phyloP scores from a whole-genome alignment of 2,888 invertebrate genomes.

The Spialia ferax region DNA sequence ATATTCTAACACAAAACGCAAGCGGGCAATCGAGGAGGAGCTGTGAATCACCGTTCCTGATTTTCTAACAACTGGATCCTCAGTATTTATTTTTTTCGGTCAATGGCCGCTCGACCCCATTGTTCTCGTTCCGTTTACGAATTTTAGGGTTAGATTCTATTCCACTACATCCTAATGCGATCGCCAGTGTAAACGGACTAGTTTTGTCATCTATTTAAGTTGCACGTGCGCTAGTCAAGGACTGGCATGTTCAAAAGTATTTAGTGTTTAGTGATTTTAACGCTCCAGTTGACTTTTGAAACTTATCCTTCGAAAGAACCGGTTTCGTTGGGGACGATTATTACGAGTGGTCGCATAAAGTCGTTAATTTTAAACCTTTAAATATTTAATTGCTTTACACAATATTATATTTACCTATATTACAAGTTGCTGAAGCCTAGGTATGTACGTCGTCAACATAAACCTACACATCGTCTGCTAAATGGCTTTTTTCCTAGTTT shows the following conservation, averaged over 20 bases:
- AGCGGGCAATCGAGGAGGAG: conserved; percentile 30
- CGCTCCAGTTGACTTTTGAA: conserved; percentile 38
- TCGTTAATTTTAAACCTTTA: neutral
- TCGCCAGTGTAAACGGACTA: conserved; percentile 9
- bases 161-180: conserved; percentile 25
- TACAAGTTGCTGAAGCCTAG: neutral
- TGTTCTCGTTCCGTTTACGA: conserved; percentile 75
- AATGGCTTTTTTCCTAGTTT: conserved; percentile 51
- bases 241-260: conserved; percentile 24
- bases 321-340: conserved; percentile 36
- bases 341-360: neutral
- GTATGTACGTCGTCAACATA: neutral
- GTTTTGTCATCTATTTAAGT: conserved; percentile 38
- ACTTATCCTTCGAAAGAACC: conserved; percentile 46
- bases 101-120: conserved; percentile 76
- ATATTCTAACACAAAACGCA: conserved; percentile 39
- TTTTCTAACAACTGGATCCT: conserved; percentile 63
- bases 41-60: conserved; percentile 68
- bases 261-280: conserved; percentile 31
- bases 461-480: conserved; percentile 44
- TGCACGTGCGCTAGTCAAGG: conserved; percentile 48
- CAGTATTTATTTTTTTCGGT: conserved; percentile 76
- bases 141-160: conserved; percentile 73
- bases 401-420: neutral
- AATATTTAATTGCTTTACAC: conserved; percentile 1